A percentile compares a stretch with the other conserved stretches of the same genome.
phyloP scores from a whole-genome alignment of 2,888 invertebrate genomes.

The Heliconius hortense region DNA sequence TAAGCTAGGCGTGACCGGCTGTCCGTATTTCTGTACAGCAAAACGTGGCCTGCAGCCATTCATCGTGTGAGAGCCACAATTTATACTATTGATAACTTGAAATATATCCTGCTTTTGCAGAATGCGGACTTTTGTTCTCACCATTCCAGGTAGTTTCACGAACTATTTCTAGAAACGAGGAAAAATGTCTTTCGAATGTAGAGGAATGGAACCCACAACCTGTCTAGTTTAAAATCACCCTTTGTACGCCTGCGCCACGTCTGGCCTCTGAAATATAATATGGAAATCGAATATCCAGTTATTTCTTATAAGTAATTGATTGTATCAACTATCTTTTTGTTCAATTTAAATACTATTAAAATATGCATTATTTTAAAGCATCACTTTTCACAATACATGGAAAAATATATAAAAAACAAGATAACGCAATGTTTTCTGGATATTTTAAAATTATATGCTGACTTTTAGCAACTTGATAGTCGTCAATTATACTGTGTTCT shows the following conservation, averaged over 20 bases:
- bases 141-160: neutral
- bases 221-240: no score
- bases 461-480: neutral
- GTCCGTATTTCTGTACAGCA: slow-evolving; percentile 36
- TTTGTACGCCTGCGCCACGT: no score
- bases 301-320: no score
- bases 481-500: neutral
- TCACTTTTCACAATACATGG: neutral
- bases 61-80: slow-evolving; percentile 41
- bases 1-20: slow-evolving; percentile 38
- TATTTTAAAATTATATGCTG: neutral
- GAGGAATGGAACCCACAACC: no score
- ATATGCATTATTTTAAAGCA: neutral
- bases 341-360: neutral
- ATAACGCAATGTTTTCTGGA: neutral
- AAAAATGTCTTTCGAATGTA: no score
- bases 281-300: no score
- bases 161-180: no score
- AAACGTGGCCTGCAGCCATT: slow-evolving; percentile 37
- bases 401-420: neutral
- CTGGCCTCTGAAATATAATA: no score
- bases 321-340: no score
- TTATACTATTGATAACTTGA: slow-evolving; percentile 40
- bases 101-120: slow-evolving; percentile 29
- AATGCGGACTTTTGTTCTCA: neutral